Conservation (phyloP, 1,140 invertebrate genomes). For the Drosophila navojoa region DNA sequence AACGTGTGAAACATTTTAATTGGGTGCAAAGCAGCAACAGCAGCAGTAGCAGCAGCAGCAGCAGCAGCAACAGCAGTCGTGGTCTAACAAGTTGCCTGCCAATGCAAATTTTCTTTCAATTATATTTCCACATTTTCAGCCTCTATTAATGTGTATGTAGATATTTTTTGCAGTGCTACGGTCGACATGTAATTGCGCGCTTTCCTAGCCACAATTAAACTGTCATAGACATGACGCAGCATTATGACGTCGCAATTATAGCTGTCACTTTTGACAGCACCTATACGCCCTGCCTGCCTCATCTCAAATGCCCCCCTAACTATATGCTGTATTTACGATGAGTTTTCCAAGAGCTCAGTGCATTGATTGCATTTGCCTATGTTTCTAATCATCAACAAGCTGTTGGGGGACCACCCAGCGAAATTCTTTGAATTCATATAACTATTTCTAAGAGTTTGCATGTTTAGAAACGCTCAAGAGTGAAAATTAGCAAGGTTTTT, state of each 20-base stretch:
- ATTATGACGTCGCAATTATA: slow-evolving; percentile 78
- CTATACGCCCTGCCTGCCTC: slow-evolving; percentile 19
- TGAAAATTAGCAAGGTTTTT: not conserved
- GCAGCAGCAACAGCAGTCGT: not conserved
- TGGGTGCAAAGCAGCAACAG: slow-evolving; percentile 69
- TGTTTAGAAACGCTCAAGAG: not conserved
- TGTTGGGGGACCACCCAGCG: slow-evolving; percentile 15
- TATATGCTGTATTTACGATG: slow-evolving; percentile 20
- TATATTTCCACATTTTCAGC: slow-evolving; percentile 60
- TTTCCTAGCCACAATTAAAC: slow-evolving; percentile 80
- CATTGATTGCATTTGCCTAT: slow-evolving; percentile 32
- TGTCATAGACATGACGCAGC: slow-evolving; percentile 78
- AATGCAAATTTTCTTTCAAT: slow-evolving; percentile 78
- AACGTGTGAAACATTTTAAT: slow-evolving; percentile 83
- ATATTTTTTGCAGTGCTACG: slow-evolving; percentile 17
- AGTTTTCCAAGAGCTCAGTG: slow-evolving; percentile 36
- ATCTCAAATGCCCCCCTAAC: not conserved
- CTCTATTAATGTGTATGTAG: slow-evolving; percentile 11
- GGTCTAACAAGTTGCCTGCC: slow-evolving; percentile 52
- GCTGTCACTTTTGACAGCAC: slow-evolving; percentile 74
- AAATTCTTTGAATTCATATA: not conserved
- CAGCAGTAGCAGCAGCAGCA: slow-evolving; percentile 35
- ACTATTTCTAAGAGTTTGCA: slow-evolving; percentile 13
- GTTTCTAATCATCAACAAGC: slow-evolving; percentile 8
- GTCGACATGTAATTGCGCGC: slow-evolving; percentile 75